Conservation (phyloP, 2,113 vertebrate species). For the Phyllostomus discolor region DNA sequence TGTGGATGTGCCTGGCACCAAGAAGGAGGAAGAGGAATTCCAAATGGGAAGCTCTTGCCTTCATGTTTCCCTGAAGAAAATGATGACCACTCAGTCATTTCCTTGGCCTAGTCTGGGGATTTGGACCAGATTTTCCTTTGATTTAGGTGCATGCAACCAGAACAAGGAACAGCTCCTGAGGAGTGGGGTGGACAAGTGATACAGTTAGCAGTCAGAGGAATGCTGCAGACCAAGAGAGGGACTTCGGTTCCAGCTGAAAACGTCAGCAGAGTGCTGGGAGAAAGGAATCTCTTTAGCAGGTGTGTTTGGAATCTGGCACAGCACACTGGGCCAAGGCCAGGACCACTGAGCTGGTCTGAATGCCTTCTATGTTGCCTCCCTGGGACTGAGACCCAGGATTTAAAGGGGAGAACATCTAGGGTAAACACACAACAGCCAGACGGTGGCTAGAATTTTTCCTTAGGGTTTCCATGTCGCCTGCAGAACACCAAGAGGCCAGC, state of each 20-base stretch:
- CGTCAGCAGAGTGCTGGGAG: constrained; percentile 67
- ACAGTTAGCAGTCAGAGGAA: constrained; percentile 41
- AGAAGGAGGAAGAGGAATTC: neutral
- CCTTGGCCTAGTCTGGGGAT: fast-evolving
- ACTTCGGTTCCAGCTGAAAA: constrained; percentile 71
- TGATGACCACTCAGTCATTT: neutral
- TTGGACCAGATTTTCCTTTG: neutral
- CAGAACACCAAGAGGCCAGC: constrained; percentile 15
- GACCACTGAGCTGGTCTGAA: constrained; percentile 72
- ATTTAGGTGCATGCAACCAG: neutral
- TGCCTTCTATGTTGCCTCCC: constrained; percentile 76
- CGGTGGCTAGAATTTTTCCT: constrained; percentile 66
- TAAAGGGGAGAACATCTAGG: constrained; percentile 36
- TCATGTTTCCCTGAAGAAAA: neutral
- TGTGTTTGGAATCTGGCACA: constrained; percentile 78
- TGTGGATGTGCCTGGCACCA: neutral
- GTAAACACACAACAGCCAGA: constrained; percentile 67
- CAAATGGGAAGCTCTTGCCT: neutral
- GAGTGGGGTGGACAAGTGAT: neutral
- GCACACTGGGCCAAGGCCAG: constrained; percentile 71
- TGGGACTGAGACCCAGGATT: constrained; percentile 66
- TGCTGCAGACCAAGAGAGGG: neutral
- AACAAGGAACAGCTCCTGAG: neutral
- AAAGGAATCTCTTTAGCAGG: constrained; percentile 80
- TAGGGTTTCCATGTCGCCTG: constrained; percentile 13